phyloP scores from a whole-genome alignment of 2,888 invertebrate genomes.

The Selenia dentaria region DNA sequence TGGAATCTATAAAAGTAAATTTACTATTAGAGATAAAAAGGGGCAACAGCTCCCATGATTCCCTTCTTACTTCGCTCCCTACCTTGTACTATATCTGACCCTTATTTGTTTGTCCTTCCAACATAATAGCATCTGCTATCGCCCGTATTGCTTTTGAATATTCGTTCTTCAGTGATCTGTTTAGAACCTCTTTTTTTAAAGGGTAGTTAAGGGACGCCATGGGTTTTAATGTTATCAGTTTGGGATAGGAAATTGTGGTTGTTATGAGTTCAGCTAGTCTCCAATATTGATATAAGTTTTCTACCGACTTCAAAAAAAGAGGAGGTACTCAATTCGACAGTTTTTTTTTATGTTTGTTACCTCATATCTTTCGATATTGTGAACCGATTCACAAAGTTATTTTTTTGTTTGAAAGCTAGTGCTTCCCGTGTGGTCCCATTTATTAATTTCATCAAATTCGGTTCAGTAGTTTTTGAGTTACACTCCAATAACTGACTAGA shows the following conservation, averaged over 20 bases:
- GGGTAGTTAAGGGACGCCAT: conserved; percentile 20
- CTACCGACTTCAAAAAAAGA: no score
- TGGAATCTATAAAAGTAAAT: no score
- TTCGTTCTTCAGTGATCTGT: conserved; percentile 47
- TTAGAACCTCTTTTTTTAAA: conserved; percentile 47
- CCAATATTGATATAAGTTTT: neutral
- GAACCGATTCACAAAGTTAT: no score
- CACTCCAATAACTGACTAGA: no score
- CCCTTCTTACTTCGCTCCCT: neutral
- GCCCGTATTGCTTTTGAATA: conserved; percentile 48
- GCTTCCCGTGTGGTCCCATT: no score
- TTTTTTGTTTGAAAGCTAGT: no score
- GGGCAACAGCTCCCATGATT: neutral
- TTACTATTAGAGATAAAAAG: no score
- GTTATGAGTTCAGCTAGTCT: conserved; percentile 1
- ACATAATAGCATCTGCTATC: conserved; percentile 47
- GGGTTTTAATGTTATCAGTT: conserved; percentile 12
- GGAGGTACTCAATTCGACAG: no score
- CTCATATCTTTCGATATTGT: no score
- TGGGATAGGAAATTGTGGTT: conserved; percentile 12
- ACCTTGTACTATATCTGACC: conserved; percentile 41
- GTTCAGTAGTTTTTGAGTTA: no score
- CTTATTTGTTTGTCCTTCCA: conserved; percentile 52
- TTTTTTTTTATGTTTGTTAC: no score
- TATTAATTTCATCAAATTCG: no score